Evolutionary conservation across 2,113 vertebrate genomes (phyloP).

Genomic region (Nibea coibor): DNA sequence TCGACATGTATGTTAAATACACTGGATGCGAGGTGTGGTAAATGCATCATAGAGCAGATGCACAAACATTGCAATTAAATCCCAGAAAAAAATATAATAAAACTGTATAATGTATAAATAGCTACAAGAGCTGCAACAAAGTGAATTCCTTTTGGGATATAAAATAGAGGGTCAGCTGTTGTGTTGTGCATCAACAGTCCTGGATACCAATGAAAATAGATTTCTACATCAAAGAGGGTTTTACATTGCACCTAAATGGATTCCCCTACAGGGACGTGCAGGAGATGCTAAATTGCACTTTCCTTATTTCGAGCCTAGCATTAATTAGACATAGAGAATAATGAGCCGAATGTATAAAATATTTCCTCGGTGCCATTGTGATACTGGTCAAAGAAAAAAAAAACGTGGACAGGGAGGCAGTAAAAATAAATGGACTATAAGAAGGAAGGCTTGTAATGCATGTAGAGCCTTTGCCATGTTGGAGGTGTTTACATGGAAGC

Average conservation of each 20-base stretch:
- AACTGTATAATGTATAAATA: slow-evolving; percentile 44
- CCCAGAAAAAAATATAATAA: slow-evolving; percentile 31
- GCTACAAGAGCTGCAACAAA: slow-evolving; percentile 48
- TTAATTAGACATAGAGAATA: slow-evolving; percentile 78
- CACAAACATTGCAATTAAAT: slow-evolving; percentile 38
- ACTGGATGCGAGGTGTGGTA: neutral
- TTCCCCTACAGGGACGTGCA: slow-evolving; percentile 52
- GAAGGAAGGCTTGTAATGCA: neutral
- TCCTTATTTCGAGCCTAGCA: slow-evolving; percentile 62
- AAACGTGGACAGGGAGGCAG: neutral
- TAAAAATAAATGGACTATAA: neutral
- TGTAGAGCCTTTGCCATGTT: neutral
- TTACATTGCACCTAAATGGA: slow-evolving; percentile 57
- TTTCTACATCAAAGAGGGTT: slow-evolving; percentile 67
- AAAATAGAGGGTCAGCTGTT: slow-evolving; percentile 53
- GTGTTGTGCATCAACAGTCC: slow-evolving; percentile 57
- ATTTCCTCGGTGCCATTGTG: slow-evolving; percentile 60
- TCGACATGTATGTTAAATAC: slow-evolving; percentile 7
- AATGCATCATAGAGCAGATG: neutral
- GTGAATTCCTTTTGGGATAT: slow-evolving; percentile 52
- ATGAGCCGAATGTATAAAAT: slow-evolving; percentile 74
- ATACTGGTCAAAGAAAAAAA: slow-evolving; percentile 50
- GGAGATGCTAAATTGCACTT: slow-evolving; percentile 69
- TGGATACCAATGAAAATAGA: slow-evolving; percentile 52
- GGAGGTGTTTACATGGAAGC: slow-evolving; percentile 1